Evolutionary conservation across 2,888 invertebrate genomes (phyloP).

Genomic region (Nemotelus nigrinus): DNA sequence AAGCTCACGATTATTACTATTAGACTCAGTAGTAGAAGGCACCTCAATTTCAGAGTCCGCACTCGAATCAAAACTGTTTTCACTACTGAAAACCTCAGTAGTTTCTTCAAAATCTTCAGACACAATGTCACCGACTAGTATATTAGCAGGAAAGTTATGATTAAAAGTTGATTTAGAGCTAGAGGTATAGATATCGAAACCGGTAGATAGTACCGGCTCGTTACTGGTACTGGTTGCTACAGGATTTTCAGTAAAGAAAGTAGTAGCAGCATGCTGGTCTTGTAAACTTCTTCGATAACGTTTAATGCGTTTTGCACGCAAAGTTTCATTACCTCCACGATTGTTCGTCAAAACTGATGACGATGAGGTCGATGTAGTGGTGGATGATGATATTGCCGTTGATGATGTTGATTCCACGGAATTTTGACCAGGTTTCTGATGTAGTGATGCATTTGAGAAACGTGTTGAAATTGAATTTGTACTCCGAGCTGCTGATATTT

Average conservation of each 20-base stretch:
- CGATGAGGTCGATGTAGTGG: conserved; percentile 78
- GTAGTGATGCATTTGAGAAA: conserved; percentile 73
- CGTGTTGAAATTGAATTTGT: conserved; percentile 77
- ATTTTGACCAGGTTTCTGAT: conserved; percentile 67
- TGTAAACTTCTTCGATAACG: conserved; percentile 47
- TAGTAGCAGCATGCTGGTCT: conserved; percentile 6
- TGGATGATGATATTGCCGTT: conserved; percentile 65
- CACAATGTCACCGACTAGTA: neutral
- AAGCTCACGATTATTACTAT: neutral
- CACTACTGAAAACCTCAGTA: neutral
- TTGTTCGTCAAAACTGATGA: conserved; percentile 64
- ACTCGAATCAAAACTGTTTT: neutral
- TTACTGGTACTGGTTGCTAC: neutral
- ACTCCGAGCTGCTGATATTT: conserved; percentile 75
- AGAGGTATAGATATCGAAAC: too few species aligned
- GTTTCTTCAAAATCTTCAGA: neutral
- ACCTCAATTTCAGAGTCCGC: neutral
- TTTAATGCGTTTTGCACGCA: conserved; percentile 30
- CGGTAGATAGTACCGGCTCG: too few species aligned
- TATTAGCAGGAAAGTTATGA: too few species aligned
- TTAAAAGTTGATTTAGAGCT: too few species aligned
- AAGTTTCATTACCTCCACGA: conserved; percentile 61
- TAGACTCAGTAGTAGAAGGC: neutral
- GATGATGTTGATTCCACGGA: conserved; percentile 66
- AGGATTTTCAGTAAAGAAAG: conserved; percentile 12